A percentile compares a stretch with the other conserved stretches of the same genome.
Conservation (phyloP, 1,140 invertebrate species). For the Thrips palmi region DNA sequence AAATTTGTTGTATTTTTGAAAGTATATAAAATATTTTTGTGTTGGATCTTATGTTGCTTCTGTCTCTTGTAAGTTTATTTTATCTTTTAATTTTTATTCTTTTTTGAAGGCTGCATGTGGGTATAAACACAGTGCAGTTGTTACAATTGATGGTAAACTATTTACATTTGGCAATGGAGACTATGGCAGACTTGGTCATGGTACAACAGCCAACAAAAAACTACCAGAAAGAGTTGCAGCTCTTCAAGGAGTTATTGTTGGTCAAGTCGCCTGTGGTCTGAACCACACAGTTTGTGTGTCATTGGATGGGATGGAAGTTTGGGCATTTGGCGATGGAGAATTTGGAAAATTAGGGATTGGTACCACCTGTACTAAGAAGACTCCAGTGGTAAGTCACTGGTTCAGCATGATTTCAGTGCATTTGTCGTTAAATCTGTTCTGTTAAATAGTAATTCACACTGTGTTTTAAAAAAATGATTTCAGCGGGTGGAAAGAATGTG, state of each 20-base stretch:
- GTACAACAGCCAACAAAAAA: slow-evolving; percentile 39
- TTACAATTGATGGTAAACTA: slow-evolving; percentile 41
- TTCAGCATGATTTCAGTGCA: background rate
- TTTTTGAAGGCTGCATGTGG: slow-evolving; percentile 35
- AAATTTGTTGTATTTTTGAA: slow-evolving; percentile 2
- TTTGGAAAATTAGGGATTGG: slow-evolving; percentile 45
- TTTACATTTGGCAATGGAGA: slow-evolving; percentile 50
- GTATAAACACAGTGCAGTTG: slow-evolving; percentile 47
- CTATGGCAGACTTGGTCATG: slow-evolving; percentile 42
- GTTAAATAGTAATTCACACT: no score
- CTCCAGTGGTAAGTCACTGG: slow-evolving; percentile 22
- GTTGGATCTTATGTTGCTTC: no score
- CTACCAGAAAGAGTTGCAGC: slow-evolving; percentile 33
- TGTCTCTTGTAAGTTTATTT: slow-evolving; percentile 1
- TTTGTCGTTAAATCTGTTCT: slow-evolving; percentile 2
- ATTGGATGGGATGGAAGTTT: slow-evolving; percentile 34
- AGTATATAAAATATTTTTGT: slow-evolving; percentile 5
- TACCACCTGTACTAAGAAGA: slow-evolving; percentile 31
- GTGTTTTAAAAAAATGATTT: no score
- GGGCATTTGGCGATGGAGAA: slow-evolving; percentile 48
- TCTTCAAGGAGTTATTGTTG: slow-evolving; percentile 25
- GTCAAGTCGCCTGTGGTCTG: slow-evolving; percentile 36
- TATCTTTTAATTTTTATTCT: slow-evolving; percentile 7
- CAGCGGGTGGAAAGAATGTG: slow-evolving; percentile 33
- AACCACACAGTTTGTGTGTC: slow-evolving; percentile 45